phyloP scores from a whole-genome alignment of 2,888 invertebrate genomes.

The Celastrina argiolus region DNA sequence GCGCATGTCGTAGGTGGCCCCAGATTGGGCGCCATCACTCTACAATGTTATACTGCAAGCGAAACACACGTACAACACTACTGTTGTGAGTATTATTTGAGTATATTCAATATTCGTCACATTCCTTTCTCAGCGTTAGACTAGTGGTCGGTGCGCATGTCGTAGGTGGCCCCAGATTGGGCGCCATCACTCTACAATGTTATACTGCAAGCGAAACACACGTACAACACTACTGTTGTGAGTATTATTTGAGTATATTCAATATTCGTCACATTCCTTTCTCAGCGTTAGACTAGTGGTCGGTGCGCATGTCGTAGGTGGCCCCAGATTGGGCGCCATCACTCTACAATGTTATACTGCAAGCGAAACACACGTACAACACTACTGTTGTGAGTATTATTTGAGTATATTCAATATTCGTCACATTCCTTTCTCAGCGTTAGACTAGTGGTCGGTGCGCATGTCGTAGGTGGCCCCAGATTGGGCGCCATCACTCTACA shows the following conservation, averaged over 20 bases:
- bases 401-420: too few species aligned
- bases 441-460: slow-evolving; percentile 44
- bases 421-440: too few species aligned
- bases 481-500: slow-evolving; percentile 42
- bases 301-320: slow-evolving; percentile 49
- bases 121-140: neutral
- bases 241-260: slow-evolving; percentile 43
- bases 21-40: slow-evolving; percentile 36
- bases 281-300: slow-evolving; percentile 38
- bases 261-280: too few species aligned
- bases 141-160: slow-evolving; percentile 47
- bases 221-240: slow-evolving; percentile 33
- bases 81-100: slow-evolving; percentile 45
- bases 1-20: slow-evolving; percentile 46
- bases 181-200: slow-evolving; percentile 46
- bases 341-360: slow-evolving; percentile 47
- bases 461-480: slow-evolving; percentile 47
- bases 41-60: slow-evolving; percentile 49
- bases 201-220: slow-evolving; percentile 38
- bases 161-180: slow-evolving; percentile 44
- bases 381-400: slow-evolving; percentile 44
- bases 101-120: neutral
- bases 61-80: slow-evolving; percentile 26
- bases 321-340: slow-evolving; percentile 39
- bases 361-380: slow-evolving; percentile 30